A percentile compares a stretch with the other conserved stretches of the same genome.
Conservation (phyloP, 2,797 vertebrate species). For the Labeo calbasu region DNA sequence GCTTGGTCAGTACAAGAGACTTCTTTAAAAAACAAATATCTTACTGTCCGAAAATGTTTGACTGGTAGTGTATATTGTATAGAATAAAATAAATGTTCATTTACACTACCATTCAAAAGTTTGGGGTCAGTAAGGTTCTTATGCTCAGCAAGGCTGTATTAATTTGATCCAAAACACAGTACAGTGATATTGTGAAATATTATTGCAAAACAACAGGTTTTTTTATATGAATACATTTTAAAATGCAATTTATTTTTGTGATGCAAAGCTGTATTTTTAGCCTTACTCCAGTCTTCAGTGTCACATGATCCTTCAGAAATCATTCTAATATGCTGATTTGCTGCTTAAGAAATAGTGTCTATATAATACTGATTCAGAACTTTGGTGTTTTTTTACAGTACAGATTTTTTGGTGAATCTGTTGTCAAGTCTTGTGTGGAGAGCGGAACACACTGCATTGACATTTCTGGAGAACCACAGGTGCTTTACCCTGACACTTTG, state of each 20-base stretch:
- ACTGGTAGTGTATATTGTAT: no score
- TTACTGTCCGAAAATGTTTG: no score
- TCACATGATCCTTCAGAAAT: background rate
- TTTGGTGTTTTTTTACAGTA: conserved; percentile 74
- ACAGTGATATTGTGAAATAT: background rate
- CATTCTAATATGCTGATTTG: background rate
- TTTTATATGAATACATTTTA: no score
- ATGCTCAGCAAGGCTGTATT: background rate
- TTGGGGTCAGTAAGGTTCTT: background rate
- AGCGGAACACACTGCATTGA: conserved; percentile 91
- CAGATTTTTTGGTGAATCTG: conserved; percentile 90
- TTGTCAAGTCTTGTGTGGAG: conserved; percentile 92
- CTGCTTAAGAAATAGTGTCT: background rate
- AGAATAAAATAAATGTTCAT: no score
- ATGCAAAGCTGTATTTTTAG: background rate
- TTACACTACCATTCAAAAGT: background rate
- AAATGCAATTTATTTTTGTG: background rate
- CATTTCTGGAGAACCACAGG: conserved; percentile 94
- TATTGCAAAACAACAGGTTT: no score
- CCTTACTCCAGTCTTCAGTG: background rate
- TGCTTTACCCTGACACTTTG: conserved; percentile 63
- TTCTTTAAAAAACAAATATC: no score
- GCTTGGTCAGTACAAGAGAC: no score
- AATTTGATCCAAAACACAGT: background rate
- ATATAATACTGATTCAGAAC: background rate